Evolutionary conservation across 2,888 invertebrate species (phyloP).

Genomic region (Nomada fucata): DNA sequence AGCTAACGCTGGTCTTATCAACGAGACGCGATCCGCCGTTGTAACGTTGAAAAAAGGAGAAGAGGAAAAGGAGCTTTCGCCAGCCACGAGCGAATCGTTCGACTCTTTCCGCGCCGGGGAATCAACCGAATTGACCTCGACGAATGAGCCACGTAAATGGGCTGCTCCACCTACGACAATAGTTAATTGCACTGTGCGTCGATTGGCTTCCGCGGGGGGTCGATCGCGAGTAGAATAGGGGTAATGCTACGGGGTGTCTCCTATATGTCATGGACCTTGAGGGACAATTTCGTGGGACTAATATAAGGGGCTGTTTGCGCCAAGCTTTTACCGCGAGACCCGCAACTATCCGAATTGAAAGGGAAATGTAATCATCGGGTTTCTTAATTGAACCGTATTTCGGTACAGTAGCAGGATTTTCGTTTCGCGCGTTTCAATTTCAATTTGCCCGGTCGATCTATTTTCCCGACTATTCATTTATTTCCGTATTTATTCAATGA

Average conservation of each 20-base stretch:
- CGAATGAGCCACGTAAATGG: conserved; percentile 3
- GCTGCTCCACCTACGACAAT: background rate
- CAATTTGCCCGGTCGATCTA: too few relatives aligned
- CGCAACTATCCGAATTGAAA: too few relatives aligned
- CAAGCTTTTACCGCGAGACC: too few relatives aligned
- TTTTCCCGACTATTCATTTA: too few relatives aligned
- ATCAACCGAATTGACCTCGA: conserved; percentile 2
- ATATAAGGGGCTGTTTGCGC: too few relatives aligned
- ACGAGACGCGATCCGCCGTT: conserved; percentile 32
- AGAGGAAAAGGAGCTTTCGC: conserved; percentile 23
- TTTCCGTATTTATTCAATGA: too few relatives aligned
- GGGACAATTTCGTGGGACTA: background rate
- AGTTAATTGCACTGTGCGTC: conserved; percentile 23
- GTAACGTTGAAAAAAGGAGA: conserved; percentile 21
- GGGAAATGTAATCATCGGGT: too few relatives aligned
- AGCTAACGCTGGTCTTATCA: conserved; percentile 45
- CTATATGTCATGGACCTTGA: background rate
- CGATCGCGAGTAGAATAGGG: background rate
- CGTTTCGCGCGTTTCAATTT: too few relatives aligned
- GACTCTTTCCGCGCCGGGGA: background rate
- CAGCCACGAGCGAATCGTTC: conserved; percentile 36
- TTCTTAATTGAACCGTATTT: too few relatives aligned
- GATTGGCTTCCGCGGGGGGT: background rate
- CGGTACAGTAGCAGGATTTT: too few relatives aligned
- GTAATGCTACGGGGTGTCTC: conserved; percentile 25